phyloP scores from a whole-genome alignment of 2,888 invertebrate species.

The Imbricaverruca yamaguchii region DNA sequence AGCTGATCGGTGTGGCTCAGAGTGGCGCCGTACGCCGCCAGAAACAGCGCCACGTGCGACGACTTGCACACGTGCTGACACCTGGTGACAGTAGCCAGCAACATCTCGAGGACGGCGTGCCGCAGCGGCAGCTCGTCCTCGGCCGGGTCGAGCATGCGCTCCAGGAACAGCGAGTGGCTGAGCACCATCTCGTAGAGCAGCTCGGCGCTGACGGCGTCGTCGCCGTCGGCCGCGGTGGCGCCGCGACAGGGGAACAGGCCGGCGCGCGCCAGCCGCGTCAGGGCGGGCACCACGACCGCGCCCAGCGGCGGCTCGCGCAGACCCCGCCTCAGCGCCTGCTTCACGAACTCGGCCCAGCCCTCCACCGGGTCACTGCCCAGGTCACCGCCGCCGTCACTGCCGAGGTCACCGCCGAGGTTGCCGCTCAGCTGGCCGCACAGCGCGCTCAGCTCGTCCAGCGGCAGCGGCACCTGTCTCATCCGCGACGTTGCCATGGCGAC shows the following conservation, averaged over 20 bases:
- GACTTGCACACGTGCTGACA: slow-evolving; percentile 2
- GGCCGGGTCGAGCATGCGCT: not conserved
- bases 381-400: not conserved
- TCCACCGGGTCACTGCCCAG: not conserved
- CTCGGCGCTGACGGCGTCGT: not conserved
- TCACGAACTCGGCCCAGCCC: not conserved
- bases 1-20: not conserved
- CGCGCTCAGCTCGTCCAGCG: not conserved
- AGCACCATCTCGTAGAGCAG: not conserved
- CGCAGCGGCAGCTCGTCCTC: not conserved
- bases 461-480: not conserved
- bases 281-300: not conserved
- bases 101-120: not conserved
- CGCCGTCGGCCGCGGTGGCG: not conserved
- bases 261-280: not conserved
- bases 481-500: not conserved
- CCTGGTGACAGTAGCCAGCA: not conserved
- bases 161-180: not conserved
- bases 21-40: slow-evolving; percentile 1
- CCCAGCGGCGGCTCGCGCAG: slow-evolving; percentile 2
- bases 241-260: not conserved
- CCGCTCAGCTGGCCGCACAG: not conserved
- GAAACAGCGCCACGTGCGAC: not conserved
- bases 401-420: not conserved
- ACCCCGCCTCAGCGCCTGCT: not conserved